A percentile compares a stretch with the other conserved stretches of the same genome.
phyloP scores from a whole-genome alignment of 2,113 vertebrate genomes.

The Daubentonia madagascariensis region DNA sequence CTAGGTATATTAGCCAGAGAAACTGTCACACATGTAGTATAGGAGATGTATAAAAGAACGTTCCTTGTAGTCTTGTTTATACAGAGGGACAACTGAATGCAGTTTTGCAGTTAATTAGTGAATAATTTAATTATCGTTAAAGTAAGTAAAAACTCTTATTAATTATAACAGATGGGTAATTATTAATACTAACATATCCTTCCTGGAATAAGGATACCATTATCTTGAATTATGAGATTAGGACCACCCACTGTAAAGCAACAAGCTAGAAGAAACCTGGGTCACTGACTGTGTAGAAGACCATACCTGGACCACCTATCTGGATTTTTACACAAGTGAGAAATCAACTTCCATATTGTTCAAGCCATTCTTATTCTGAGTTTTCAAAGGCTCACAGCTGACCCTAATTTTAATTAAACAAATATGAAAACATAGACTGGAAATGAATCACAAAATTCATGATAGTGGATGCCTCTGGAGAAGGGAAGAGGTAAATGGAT shows the following conservation, averaged over 20 bases:
- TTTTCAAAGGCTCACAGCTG: neutral
- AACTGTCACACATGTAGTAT: neutral
- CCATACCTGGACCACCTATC: neutral
- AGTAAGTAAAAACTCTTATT: neutral
- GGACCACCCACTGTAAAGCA: neutral
- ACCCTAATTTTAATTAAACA: slow-evolving; percentile 38
- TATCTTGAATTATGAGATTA: neutral
- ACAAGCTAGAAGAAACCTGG: neutral
- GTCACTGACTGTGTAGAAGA: neutral
- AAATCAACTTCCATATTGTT: neutral
- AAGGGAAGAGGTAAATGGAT: neutral
- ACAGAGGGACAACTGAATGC: neutral
- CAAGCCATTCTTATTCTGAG: neutral
- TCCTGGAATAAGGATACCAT: neutral
- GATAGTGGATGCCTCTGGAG: neutral
- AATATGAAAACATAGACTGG: neutral
- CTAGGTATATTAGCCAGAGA: neutral
- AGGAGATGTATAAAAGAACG: neutral
- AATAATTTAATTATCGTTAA: neutral
- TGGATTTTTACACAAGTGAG: neutral
- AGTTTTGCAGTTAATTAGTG: neutral
- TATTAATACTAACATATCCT: neutral
- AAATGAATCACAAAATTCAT: slow-evolving; percentile 5
- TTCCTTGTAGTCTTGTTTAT: neutral
- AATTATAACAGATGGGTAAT: neutral